Evolutionary conservation across 2,113 vertebrate species (phyloP).

Genomic region (Cyanistes caeruleus): DNA sequence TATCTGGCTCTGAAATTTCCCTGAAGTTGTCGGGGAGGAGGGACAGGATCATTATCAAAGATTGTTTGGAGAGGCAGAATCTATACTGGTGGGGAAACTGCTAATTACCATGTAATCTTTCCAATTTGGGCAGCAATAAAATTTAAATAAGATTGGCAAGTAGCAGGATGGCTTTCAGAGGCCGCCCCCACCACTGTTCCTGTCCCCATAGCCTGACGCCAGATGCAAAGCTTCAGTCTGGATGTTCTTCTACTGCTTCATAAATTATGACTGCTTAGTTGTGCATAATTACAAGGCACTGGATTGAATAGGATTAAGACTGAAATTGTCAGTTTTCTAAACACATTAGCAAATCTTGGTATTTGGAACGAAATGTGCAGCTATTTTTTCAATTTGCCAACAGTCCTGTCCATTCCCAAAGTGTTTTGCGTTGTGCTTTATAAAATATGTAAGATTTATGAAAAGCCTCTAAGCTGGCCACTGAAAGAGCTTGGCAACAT

Average conservation of each 20-base stretch:
- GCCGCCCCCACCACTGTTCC: neutral
- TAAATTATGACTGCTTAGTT: conserved; percentile 46
- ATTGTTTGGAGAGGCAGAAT: conserved; percentile 74
- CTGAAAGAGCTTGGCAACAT: neutral
- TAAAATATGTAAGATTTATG: neutral
- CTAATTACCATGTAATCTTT: conserved; percentile 78
- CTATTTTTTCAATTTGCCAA: neutral
- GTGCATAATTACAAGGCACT: conserved; percentile 31
- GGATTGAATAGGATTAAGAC: conserved; percentile 32
- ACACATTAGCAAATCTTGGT: neutral
- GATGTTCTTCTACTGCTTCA: conserved; percentile 15
- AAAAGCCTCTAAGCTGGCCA: neutral
- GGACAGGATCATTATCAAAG: conserved; percentile 73
- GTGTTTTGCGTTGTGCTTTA: neutral
- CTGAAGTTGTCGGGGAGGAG: conserved; percentile 67
- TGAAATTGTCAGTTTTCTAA: conserved; percentile 40
- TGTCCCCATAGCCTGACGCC: neutral
- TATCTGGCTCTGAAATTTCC: conserved; percentile 76
- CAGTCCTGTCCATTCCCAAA: neutral
- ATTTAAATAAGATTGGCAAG: conserved; percentile 77
- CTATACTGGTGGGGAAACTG: conserved; percentile 74
- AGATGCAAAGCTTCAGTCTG: conserved; percentile 26
- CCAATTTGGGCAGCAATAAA: conserved; percentile 77
- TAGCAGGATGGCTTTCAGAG: conserved; percentile 26
- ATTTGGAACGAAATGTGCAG: neutral